Evolutionary conservation across 2,113 vertebrate genomes (phyloP), one percentile per base, ranked within the genome.

Genomic region (Circaetus gallicus): DNA sequence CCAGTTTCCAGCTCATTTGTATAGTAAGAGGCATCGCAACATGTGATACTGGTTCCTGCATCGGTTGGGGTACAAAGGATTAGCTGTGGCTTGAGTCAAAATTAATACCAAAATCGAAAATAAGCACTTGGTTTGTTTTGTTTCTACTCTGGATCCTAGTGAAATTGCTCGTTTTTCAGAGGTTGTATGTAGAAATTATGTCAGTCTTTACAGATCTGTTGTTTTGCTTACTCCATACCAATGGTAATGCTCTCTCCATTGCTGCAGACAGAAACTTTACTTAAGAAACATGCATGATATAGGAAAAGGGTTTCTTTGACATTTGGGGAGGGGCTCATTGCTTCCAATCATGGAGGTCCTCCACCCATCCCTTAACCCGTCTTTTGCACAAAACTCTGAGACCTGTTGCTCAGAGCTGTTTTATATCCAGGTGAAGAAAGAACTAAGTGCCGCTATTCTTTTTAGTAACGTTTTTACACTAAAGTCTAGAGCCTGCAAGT

Each of bases 211-310:
- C 2, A 4, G 25, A 42, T 50, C n/a, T 45, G 22, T 0, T 2
- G 38, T 61, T 79, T 45, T 31, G 42, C 28, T 59, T 43, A 10
- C 49, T 76, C 53, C 13, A 11, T 21, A 11, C 25, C 32, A 74
- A 2, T 3, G 42, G 38, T 13, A 59, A 32, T 26, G 13, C 9
- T 40, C 8, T 58, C 10, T 53, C n/a, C 26, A 9, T 7, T 5
- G 15, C 61, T 82, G 52, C 38, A 73, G 47, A 24, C 15, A 55
- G 40, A 40, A 81, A 13, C 43, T 66, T 86, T n/a, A n/a, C n/a
- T 65, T 42, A 52, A 55, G 55, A 67, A 71, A 34, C 8, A 4
- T 16, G 6, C 0, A 0, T 34, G 24, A 24, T n/a, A 7, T 7
- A 76, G 34, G 6, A 50, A 28, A 76, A 66, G 58, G 13, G 6